Evolutionary conservation across 2,797 vertebrate genomes (phyloP).

Genomic region (Phaenicophaeus curvirostris): DNA sequence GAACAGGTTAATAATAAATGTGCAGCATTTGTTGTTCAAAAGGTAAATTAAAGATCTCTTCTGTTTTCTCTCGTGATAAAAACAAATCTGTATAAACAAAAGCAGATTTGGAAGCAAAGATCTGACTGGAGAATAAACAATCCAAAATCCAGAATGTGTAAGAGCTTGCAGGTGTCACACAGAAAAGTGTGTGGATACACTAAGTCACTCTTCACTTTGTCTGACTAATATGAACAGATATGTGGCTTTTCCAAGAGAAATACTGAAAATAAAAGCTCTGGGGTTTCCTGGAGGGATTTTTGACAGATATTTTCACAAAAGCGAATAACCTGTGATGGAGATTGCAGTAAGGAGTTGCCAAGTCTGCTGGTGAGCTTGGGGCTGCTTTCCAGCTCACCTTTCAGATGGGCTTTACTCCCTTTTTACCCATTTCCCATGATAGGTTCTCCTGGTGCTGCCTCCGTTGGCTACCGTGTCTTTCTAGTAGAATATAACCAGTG

Average conservation of each 20-base stretch:
- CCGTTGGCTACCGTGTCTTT: not conserved
- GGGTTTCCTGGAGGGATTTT: not conserved
- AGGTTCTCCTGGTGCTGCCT: not conserved
- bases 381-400: not conserved
- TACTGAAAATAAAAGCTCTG: not conserved
- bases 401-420: not conserved
- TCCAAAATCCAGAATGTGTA: not conserved
- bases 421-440: not conserved
- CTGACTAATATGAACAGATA: not conserved
- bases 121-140: not conserved
- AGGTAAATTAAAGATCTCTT: not conserved
- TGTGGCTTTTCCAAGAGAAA: not conserved
- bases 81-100: not conserved
- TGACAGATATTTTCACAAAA: not conserved
- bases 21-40: not conserved
- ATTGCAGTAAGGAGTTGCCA: rapidly evolving
- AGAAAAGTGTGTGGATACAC: not conserved
- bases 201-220: not conserved
- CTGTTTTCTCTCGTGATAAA: not conserved
- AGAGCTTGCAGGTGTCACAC: not conserved
- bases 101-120: not conserved
- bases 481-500: not conserved
- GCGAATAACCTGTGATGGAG: rapidly evolving
- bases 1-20: not conserved
- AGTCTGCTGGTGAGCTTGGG: not conserved